Conservation (phyloP, 2,888 invertebrate species). For the Autographa gamma region DNA sequence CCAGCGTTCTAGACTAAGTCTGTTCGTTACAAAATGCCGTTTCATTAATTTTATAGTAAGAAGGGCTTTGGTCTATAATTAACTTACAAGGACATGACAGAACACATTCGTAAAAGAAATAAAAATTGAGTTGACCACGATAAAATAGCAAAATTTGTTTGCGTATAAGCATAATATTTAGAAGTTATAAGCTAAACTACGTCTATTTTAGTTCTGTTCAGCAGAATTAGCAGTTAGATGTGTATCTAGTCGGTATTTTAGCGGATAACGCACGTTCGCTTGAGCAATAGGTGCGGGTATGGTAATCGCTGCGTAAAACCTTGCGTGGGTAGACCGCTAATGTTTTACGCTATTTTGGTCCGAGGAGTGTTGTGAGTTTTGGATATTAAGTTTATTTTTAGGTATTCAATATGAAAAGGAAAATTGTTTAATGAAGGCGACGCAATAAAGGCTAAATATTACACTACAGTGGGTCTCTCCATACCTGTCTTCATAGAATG, state of each 20-base stretch:
- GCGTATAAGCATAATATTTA: background rate
- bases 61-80: background rate
- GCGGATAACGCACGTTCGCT: slow-evolving; percentile 18
- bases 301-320: slow-evolving; percentile 4
- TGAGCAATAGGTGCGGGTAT: slow-evolving; percentile 5
- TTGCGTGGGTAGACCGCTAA: background rate
- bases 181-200: background rate
- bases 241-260: slow-evolving; percentile 17
- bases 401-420: no score
- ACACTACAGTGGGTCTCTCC: no score
- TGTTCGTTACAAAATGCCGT: background rate
- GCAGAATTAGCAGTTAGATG: slow-evolving; percentile 6
- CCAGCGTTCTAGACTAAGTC: background rate
- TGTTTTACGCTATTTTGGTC: background rate
- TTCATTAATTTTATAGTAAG: background rate
- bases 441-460: no score
- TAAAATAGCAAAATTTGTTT: no score
- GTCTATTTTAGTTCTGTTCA: background rate
- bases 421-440: no score
- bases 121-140: no score
- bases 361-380: no score
- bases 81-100: background rate
- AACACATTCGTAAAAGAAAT: no score
- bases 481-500: no score
- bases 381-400: no score